phyloP scores from a whole-genome alignment of 2,113 vertebrate species.

The Sylvilagus bachmani region DNA sequence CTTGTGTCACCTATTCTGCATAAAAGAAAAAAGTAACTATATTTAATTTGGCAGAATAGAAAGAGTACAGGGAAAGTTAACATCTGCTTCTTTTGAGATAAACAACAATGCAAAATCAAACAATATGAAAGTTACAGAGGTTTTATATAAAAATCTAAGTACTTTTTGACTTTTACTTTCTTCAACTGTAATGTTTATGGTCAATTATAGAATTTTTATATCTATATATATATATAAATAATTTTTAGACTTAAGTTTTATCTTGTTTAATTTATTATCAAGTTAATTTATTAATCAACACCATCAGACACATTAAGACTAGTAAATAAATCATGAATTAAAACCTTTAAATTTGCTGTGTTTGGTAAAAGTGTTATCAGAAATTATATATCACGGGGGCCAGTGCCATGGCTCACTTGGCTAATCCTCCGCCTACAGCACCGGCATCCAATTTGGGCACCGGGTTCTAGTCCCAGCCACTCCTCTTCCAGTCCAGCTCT shows the following conservation, averaged over 20 bases:
- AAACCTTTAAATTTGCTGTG: slow-evolving; percentile 37
- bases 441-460: too few relatives aligned
- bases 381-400: not conserved
- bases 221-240: slow-evolving; percentile 48
- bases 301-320: slow-evolving; percentile 42
- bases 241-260: slow-evolving; percentile 21
- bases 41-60: not conserved
- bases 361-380: slow-evolving; percentile 23
- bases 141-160: not conserved
- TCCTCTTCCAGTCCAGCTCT: too few relatives aligned
- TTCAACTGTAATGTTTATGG: not conserved
- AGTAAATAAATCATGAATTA: slow-evolving; percentile 44
- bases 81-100: not conserved
- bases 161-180: not conserved
- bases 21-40: not conserved
- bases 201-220: not conserved
- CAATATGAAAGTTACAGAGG: not conserved
- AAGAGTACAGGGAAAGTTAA: not conserved
- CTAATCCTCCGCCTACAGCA: too few relatives aligned
- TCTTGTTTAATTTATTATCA: not conserved
- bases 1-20: not conserved
- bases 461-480: not conserved
- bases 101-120: not conserved
- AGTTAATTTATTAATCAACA: slow-evolving; percentile 24
- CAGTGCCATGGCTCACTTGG: too few relatives aligned